A percentile compares a stretch with the other conserved stretches of the same genome.
These are phyloP conservation scores for Ceuthmochares aereus DNA, from an alignment of 2,113 vertebrate species.

Conservation along the genomic window DNA sequence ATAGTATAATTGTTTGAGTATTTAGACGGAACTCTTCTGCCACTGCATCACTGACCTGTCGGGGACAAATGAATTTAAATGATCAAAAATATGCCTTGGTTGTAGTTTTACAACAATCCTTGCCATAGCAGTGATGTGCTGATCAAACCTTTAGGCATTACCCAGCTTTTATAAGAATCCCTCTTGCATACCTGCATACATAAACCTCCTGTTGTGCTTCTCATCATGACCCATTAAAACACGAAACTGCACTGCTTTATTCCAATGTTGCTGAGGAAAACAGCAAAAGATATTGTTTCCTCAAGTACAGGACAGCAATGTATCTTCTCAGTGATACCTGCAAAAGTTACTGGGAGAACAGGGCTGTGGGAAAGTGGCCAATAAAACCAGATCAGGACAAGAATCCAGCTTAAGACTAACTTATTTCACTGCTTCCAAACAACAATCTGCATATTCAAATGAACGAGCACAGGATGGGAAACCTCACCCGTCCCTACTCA, in stretches of 20 bases:
- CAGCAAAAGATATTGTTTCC: not conserved
- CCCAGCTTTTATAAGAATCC: not conserved
- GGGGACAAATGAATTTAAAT: not conserved
- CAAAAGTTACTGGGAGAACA: not conserved
- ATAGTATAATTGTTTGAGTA: slow-evolving; percentile 85
- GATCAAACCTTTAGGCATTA: not conserved
- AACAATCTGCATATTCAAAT: not conserved
- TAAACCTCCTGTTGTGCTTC: not conserved
- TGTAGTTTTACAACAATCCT: not conserved
- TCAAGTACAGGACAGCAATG: not conserved
- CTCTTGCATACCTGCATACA: not conserved
- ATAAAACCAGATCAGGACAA: not conserved
- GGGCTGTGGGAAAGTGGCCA: not conserved
- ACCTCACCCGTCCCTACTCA: not conserved
- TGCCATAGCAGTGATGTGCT: not conserved
- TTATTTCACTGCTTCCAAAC: not conserved
- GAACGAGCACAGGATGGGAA: not conserved
- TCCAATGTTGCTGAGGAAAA: not conserved
- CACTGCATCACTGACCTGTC: slow-evolving; percentile 84
- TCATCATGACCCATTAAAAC: not conserved
- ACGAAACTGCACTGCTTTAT: not conserved
- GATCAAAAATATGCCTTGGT: not conserved
- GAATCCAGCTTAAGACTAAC: not conserved
- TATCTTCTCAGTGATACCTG: not conserved
- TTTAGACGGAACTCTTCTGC: slow-evolving; percentile 87